Conservation (phyloP, 2,113 vertebrate species). For the Epinephelus lanceolatus region DNA sequence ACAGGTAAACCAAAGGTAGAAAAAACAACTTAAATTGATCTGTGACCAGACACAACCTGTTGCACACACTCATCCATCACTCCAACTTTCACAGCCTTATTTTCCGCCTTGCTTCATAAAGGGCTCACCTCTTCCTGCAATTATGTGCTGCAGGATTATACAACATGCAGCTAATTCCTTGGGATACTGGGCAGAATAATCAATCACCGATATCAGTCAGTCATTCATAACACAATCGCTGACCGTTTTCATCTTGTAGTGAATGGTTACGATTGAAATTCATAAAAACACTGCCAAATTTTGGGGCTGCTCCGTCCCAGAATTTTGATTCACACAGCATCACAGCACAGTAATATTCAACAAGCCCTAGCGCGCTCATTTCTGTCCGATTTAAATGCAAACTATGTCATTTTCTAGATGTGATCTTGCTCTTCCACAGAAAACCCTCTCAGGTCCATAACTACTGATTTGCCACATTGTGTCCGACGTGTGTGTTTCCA, state of each 20-base stretch:
- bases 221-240: neutral
- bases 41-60: neutral
- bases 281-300: conserved; percentile 20
- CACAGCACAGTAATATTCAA: conserved; percentile 38
- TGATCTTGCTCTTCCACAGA: conserved; percentile 54
- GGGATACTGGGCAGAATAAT: neutral
- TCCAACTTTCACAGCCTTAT: neutral
- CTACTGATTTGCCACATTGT: conserved; percentile 64
- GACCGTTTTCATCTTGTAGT: neutral
- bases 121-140: neutral
- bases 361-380: conserved; percentile 44
- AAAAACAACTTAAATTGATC: neutral
- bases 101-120: neutral
- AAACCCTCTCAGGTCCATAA: conserved; percentile 60
- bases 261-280: neutral
- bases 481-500: conserved; percentile 35
- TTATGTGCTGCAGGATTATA: neutral
- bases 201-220: neutral
- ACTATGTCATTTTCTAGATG: conserved; percentile 60
- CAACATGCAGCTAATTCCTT: neutral
- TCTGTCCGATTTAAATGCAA: conserved; percentile 73
- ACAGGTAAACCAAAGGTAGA: no score
- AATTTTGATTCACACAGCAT: conserved; percentile 37
- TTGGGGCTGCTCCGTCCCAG: neutral
- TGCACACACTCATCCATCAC: neutral